Base-by-base conservation (phyloP, 2,888 invertebrate genomes). In the Chalcosyrphus nemorum region DNA sequence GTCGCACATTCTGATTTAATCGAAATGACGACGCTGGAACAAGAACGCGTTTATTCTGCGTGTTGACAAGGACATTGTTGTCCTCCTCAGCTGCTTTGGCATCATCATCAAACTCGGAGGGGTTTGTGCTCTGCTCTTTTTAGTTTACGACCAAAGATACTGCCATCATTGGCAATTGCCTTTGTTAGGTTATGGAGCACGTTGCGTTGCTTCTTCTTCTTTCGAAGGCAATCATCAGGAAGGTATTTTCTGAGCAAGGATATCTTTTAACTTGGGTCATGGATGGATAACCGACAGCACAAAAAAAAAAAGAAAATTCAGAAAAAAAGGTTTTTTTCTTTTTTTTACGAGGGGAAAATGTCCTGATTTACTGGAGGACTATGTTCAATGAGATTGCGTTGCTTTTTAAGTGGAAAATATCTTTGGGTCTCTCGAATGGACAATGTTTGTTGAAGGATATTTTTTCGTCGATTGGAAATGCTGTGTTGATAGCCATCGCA, bases 171-270 rank as follows among this genome's bases (percentile, higher is more conserved):
- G 78, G 72, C 63, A 82, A 82, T 82, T 78, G 82, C 61, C 82
- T 78, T 82, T 82, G 82, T 82, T 82, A 82, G 66, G 68, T 78
- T 82, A 78, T 72, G 68, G 61, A 68, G 56, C 82, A 82, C 82
- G 82, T 82, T 68, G 41, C 59, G 52, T 77, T 72, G 27, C 59
- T 21, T 47, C 24, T 13, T 52, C 21, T 43, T 11, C 50, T 50
- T 57, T 38, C 13, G n/a, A 7, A 32, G 38, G 32, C 61, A 68
- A 43, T 52, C 52, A 29, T 54, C 15, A n/a, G 38, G 35, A 27
- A 74, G 63, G 74, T 74, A 56, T 35, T 17, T 29, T 29, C 32
- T 24, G 5, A 41, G 13, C 5, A 45, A n/a, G n/a, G 59, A 57
- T 65, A 29, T 17, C 57, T 52, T 43, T 2, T 13, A 29, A 45